Evolutionary conservation across 1,140 invertebrate species (phyloP).

Genomic region (Polyergus mexicanus): DNA sequence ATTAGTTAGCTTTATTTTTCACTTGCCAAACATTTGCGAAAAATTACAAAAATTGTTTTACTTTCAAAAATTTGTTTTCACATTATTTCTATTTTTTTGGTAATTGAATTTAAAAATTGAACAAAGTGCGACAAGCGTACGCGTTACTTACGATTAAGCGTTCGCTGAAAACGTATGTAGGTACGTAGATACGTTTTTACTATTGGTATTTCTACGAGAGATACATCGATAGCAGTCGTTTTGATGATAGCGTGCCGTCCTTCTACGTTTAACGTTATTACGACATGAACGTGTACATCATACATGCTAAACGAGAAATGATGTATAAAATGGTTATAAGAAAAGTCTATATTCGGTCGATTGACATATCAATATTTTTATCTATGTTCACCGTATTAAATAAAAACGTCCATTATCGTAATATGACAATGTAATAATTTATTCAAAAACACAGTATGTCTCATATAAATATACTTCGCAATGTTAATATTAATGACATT

Average conservation of each 20-base stretch:
- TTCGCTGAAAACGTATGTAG: slow-evolving; percentile 17
- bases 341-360: not conserved
- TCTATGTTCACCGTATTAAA: not conserved
- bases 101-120: slow-evolving; percentile 54
- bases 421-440: not conserved
- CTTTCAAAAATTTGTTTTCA: not conserved
- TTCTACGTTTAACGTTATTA: slow-evolving; percentile 18
- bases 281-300: not conserved
- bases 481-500: not conserved
- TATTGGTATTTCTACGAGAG: slow-evolving; percentile 58
- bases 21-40: not conserved
- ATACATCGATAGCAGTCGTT: slow-evolving; percentile 48
- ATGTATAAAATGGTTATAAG: slow-evolving; percentile 5
- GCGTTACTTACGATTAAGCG: slow-evolving; percentile 44
- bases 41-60: not conserved
- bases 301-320: slow-evolving; percentile 22
- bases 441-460: not conserved
- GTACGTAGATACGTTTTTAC: slow-evolving; percentile 43
- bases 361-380: not conserved
- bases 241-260: slow-evolving; percentile 8
- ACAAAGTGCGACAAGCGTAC: slow-evolving; percentile 8
- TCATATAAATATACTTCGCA: not conserved
- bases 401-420: not conserved
- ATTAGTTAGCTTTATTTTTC: not conserved
- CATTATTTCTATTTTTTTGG: not conserved